Evolutionary conservation across 2,113 vertebrate species (phyloP).

Genomic region (Zootoca vivipara): DNA sequence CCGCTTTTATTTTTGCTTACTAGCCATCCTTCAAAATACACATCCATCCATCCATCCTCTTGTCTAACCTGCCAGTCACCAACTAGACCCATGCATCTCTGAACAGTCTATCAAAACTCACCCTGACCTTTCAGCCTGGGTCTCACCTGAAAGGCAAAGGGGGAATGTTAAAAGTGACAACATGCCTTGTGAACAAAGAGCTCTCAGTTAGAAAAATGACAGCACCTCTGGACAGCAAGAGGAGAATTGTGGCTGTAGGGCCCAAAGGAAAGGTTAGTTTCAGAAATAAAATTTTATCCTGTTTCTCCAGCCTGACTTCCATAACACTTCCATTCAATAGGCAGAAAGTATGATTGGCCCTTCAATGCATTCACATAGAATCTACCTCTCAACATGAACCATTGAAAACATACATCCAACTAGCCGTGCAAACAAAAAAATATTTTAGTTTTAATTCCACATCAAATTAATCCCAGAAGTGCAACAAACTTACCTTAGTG

Average conservation of each 20-base stretch:
- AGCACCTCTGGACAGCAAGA: constrained; percentile 16
- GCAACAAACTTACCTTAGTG: constrained; percentile 73
- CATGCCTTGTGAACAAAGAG: constrained; percentile 20
- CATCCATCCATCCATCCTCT: constrained; percentile 19
- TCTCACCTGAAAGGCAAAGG: constrained; percentile 29
- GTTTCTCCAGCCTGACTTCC: not conserved
- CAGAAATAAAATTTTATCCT: constrained; percentile 22
- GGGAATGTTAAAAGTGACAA: constrained; percentile 23
- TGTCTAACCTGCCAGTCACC: constrained; percentile 32
- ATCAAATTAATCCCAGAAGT: constrained; percentile 64
- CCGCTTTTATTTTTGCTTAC: constrained; percentile 21
- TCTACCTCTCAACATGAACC: not conserved
- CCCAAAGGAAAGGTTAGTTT: not conserved
- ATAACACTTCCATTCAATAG: fast-evolving
- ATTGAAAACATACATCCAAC: constrained; percentile 19
- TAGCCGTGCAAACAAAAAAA: constrained; percentile 32
- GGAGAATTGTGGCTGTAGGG: not conserved
- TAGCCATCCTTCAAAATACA: constrained; percentile 12
- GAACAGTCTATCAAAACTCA: constrained; percentile 41
- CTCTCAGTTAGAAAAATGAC: constrained; percentile 42
- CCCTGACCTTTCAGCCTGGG: constrained; percentile 39
- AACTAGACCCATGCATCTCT: constrained; percentile 33
- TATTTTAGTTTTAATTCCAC: constrained; percentile 65
- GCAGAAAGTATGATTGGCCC: not conserved
- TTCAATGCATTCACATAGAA: constrained; percentile 8